phyloP scores from a whole-genome alignment of 2,113 vertebrate species.

The Zeus faber region DNA sequence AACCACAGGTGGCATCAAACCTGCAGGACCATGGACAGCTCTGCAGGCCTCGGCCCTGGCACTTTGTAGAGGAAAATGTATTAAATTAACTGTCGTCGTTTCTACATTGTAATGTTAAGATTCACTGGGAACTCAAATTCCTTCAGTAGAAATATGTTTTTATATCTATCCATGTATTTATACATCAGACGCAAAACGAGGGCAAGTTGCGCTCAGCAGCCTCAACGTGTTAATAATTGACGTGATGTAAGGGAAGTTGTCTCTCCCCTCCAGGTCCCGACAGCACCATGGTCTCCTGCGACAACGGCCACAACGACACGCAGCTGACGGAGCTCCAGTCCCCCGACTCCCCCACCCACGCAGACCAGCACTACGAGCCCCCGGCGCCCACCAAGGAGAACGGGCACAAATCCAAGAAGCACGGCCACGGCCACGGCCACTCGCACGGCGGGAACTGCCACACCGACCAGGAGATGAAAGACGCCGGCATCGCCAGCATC shows the following conservation, averaged over 20 bases:
- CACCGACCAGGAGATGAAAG: slow-evolving; percentile 94
- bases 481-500: slow-evolving; percentile 94
- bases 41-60: too few relatives aligned
- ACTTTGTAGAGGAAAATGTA: too few relatives aligned
- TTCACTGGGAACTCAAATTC: too few relatives aligned
- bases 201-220: too few relatives aligned
- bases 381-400: slow-evolving; percentile 42
- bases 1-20: too few relatives aligned
- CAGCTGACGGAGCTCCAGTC: slow-evolving; percentile 84
- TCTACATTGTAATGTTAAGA: too few relatives aligned
- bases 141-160: too few relatives aligned
- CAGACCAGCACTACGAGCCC: slow-evolving; percentile 58
- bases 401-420: slow-evolving; percentile 73
- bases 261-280: slow-evolving; percentile 73
- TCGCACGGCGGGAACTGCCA: slow-evolving; percentile 92
- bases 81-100: too few relatives aligned
- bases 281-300: slow-evolving; percentile 72
- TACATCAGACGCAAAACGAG: too few relatives aligned
- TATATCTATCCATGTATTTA: too few relatives aligned
- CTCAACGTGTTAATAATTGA: too few relatives aligned
- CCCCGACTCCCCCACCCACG: slow-evolving; percentile 79
- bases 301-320: slow-evolving; percentile 83
- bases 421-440: slow-evolving; percentile 85
- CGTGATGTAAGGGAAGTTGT: slow-evolving; percentile 5
- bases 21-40: too few relatives aligned